Conservation (phyloP, 2,113 vertebrate species). For the Glaucidium brasilianum region DNA sequence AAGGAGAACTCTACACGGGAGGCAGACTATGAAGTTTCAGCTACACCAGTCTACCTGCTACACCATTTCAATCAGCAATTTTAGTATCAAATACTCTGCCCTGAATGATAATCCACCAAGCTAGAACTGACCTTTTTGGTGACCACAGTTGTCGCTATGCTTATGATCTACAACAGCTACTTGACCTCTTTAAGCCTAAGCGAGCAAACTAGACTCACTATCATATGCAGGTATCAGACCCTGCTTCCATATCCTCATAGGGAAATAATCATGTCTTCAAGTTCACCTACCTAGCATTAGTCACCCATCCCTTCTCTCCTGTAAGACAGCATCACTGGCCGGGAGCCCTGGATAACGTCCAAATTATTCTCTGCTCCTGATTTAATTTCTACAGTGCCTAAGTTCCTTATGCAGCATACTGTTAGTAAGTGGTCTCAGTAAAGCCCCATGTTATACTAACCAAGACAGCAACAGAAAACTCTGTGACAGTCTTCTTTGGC, state of each 20-base stretch:
- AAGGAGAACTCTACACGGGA: background rate
- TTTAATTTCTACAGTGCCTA: background rate
- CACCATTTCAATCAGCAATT: background rate
- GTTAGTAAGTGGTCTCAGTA: background rate
- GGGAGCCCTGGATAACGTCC: background rate
- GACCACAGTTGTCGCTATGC: background rate
- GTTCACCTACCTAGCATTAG: background rate
- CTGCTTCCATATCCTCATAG: background rate
- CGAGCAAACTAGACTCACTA: background rate
- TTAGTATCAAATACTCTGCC: background rate
- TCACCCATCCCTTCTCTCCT: background rate
- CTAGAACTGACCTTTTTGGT: background rate
- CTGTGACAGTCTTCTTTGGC: background rate
- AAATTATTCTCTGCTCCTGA: background rate
- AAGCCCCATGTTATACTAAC: background rate
- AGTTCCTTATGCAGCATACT: background rate
- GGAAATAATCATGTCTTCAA: background rate
- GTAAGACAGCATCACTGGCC: rapidly evolving
- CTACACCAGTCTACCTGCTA: background rate
- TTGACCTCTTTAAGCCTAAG: background rate
- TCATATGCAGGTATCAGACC: background rate
- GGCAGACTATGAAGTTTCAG: background rate
- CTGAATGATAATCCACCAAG: background rate
- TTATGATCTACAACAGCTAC: background rate
- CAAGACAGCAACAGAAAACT: background rate